Evolutionary conservation across 2,797 vertebrate genomes (phyloP), one percentile per base, ranked within the genome.

Genomic region (Peromyscus attwateri): DNA sequence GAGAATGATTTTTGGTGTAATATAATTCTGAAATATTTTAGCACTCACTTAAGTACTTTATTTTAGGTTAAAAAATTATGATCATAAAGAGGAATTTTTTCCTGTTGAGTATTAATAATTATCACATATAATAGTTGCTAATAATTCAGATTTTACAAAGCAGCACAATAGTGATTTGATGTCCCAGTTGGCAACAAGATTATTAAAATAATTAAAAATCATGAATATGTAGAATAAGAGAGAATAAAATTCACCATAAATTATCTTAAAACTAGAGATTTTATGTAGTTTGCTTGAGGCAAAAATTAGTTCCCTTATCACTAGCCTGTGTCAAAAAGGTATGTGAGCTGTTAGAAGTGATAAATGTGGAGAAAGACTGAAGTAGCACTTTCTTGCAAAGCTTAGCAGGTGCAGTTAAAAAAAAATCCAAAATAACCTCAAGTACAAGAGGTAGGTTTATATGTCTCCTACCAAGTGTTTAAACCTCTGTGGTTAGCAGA

Each of bases 401-500:
- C 43, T n/a, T 92, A 92, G 87, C 21, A 96, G 49, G 31, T 96
- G 21, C 62, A 76, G 87, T 12, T n/a, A 92, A 93, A 43, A 46
- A 34, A 4, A 49, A 49, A 17, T 55, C 17, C 70, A 64, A 97
- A 95, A 96, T 43, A 84, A 97, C 0, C 40, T 95, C 31, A 71
- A 73, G 6, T 87, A 97, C 60, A 64, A 96, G 87, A 77, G 95
- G 27, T 11, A 21, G 55, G 81, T 94, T 82, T 97, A 95, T 0
- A 6, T 96, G 17, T 80, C 27, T 97, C 88, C 62, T 85, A 95
- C 77, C 68, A 87, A 62, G 70, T 93, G 94, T 92, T 87, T 68
- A 95, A 76, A 94, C 76, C 97, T 96, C 97, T 97, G 95, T 94
- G 75, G 92, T 97, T 98, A 98, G 88, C 83, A 95, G 95, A 91